Conservation (phyloP, 2,888 invertebrate species). For the Trachelus stipa region DNA sequence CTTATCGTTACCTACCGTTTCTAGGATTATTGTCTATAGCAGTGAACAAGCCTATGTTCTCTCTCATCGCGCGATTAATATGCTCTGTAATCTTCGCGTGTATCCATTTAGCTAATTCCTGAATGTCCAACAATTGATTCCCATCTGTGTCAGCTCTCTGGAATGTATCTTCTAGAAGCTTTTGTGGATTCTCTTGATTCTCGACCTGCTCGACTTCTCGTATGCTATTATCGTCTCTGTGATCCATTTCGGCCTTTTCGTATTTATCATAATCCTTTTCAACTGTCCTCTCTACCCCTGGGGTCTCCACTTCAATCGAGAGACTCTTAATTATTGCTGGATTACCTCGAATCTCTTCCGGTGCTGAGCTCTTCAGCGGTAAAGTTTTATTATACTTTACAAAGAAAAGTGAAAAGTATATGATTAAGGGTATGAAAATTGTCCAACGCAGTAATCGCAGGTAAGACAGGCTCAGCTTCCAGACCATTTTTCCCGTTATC, state of each 20-base stretch:
- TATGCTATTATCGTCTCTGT: constrained; percentile 33
- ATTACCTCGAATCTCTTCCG: constrained; percentile 19
- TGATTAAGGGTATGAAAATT: constrained; percentile 52
- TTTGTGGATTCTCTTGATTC: constrained; percentile 39
- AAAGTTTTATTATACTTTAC: constrained; percentile 51
- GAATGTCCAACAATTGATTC: constrained; percentile 71
- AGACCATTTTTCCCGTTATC: constrained; percentile 25
- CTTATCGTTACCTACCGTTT: constrained; percentile 68
- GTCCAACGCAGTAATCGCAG: constrained; percentile 54
- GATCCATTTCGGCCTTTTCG: constrained; percentile 25
- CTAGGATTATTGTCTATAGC: constrained; percentile 75
- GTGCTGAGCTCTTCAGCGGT: constrained; percentile 46
- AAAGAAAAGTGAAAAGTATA: constrained; percentile 54
- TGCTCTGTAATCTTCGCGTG: constrained; percentile 77
- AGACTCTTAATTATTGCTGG: constrained; percentile 42
- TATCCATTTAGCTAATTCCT: constrained; percentile 76
- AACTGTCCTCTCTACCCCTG: constrained; percentile 26
- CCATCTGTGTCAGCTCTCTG: constrained; percentile 73
- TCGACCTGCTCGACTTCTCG: constrained; percentile 32
- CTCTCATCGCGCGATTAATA: constrained; percentile 75
- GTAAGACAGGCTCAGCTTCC: constrained; percentile 30
- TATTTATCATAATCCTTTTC: constrained; percentile 27
- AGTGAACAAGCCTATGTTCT: constrained; percentile 76
- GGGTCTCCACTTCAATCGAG: constrained; percentile 51
- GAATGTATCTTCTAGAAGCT: constrained; percentile 55